Percentiles rank a stretch among this genome's conserved stretches.
Evolutionary conservation across 2,797 vertebrate species (phyloP).

Genomic region (Nothura maculosa): DNA sequence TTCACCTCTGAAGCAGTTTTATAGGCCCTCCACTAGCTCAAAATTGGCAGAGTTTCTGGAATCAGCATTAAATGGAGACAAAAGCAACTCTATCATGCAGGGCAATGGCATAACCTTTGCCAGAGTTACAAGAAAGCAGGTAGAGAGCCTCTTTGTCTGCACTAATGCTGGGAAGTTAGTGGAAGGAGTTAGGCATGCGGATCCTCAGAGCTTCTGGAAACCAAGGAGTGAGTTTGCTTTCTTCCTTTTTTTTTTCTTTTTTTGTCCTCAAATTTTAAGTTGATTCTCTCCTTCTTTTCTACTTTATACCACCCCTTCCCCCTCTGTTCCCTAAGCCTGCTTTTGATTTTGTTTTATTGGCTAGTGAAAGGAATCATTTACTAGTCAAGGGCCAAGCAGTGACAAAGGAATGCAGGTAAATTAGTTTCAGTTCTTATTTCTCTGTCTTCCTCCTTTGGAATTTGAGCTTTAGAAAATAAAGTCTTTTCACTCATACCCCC

Average conservation of each 20-base stretch:
- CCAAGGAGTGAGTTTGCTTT: conserved; percentile 51
- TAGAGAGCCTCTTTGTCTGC: conserved; percentile 35
- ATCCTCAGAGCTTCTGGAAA: conserved; percentile 36
- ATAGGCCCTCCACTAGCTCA: neutral
- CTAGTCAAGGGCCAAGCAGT: conserved; percentile 74
- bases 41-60: neutral
- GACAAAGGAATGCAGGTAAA: conserved; percentile 83
- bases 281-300: conserved; percentile 41
- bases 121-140: conserved; percentile 21
- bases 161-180: conserved; percentile 14
- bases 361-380: conserved; percentile 82
- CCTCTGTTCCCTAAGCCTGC: conserved; percentile 69
- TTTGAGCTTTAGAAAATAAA: conserved; percentile 79
- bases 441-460: conserved; percentile 73
- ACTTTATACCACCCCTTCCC: conserved; percentile 24
- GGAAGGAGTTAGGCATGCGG: neutral
- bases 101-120: neutral
- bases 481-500: conserved; percentile 30
- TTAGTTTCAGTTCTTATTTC: conserved; percentile 78
- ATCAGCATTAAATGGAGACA: neutral
- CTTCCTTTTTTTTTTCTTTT: neutral
- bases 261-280: conserved; percentile 30
- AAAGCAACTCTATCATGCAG: neutral
- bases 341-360: conserved; percentile 82
- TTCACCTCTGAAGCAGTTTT: neutral